Evolutionary conservation across 2,888 invertebrate genomes (phyloP).

Genomic region (Thereva nobilitata): DNA sequence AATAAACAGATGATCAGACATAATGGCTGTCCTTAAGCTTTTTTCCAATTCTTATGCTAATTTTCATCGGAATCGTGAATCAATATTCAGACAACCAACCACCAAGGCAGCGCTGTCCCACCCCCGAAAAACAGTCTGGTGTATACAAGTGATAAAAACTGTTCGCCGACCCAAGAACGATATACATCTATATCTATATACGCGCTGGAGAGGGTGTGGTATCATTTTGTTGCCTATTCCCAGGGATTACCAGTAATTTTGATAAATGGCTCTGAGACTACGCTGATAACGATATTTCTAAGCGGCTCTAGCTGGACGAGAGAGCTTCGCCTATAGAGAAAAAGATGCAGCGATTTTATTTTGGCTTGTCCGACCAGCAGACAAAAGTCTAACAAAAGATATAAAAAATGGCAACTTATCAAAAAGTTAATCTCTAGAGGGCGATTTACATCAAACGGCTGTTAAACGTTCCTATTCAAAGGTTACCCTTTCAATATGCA

Average conservation of each 20-base stretch:
- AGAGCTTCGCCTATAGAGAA: background rate
- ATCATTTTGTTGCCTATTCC: constrained; percentile 32
- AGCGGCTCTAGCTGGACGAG: constrained; percentile 23
- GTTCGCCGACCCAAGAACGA: constrained; percentile 1
- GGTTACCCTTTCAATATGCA: too few species aligned
- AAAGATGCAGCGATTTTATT: constrained; percentile 6
- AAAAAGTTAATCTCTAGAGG: constrained; percentile 35
- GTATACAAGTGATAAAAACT: background rate
- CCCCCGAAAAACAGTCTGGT: background rate
- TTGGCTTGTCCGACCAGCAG: constrained; percentile 1
- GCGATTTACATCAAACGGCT: constrained; percentile 33
- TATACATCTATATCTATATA: constrained; percentile 18
- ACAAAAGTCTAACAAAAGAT: constrained; percentile 15
- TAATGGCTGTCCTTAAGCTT: constrained; percentile 23
- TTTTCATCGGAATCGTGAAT: constrained; percentile 25
- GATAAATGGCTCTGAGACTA: constrained; percentile 31
- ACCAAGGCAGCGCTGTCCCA: background rate
- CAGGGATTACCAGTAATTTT: constrained; percentile 35
- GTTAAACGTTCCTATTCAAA: constrained; percentile 16
- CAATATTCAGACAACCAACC: constrained; percentile 20
- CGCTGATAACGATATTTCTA: constrained; percentile 30
- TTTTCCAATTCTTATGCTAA: constrained; percentile 33
- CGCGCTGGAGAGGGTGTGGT: constrained; percentile 9
- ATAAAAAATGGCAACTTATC: constrained; percentile 34
- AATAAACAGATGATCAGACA: constrained; percentile 21